Percentiles rank a stretch among this genome's conserved stretches.
Evolutionary conservation across 2,888 invertebrate genomes (phyloP).

Genomic region (Amiota mariae): DNA sequence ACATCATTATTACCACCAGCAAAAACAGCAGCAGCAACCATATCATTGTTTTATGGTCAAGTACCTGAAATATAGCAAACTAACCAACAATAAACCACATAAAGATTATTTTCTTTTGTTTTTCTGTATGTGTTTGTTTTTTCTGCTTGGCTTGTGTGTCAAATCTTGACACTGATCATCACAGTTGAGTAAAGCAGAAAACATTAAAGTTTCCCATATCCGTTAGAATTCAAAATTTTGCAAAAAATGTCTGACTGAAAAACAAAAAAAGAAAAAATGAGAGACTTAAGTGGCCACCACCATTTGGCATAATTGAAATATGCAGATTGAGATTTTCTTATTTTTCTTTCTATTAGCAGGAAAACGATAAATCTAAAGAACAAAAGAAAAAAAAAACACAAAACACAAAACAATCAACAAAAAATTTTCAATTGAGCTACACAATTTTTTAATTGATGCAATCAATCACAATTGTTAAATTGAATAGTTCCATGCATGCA

Average conservation of each 20-base stretch:
- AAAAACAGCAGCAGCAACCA: no score
- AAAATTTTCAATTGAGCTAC: conserved; percentile 38
- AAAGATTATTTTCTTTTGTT: neutral
- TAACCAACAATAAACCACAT: no score
- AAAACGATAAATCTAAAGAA: conserved; percentile 23
- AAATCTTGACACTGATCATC: conserved; percentile 72
- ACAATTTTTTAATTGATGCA: conserved; percentile 16
- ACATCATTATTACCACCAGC: neutral
- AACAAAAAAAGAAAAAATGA: no score
- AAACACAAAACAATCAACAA: neutral
- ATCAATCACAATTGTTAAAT: conserved; percentile 24
- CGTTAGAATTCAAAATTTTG: conserved; percentile 45
- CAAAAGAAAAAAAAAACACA: neutral
- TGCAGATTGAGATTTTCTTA: conserved; percentile 5
- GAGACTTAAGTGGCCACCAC: neutral
- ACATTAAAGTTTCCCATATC: conserved; percentile 60
- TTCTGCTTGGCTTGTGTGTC: conserved; percentile 44
- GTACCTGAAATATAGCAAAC: conserved; percentile 53
- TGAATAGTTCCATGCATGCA: no score
- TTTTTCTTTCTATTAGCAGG: conserved; percentile 4
- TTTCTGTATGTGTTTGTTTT: neutral
- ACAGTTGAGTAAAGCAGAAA: conserved; percentile 57
- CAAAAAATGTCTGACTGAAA: no score
- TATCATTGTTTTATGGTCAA: conserved; percentile 59
- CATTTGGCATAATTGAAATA: conserved; percentile 11